Percentiles rank a stretch among this genome's conserved stretches.
Conservation (phyloP, 2,797 vertebrate genomes). For the Kryptopterus vitreolus region DNA sequence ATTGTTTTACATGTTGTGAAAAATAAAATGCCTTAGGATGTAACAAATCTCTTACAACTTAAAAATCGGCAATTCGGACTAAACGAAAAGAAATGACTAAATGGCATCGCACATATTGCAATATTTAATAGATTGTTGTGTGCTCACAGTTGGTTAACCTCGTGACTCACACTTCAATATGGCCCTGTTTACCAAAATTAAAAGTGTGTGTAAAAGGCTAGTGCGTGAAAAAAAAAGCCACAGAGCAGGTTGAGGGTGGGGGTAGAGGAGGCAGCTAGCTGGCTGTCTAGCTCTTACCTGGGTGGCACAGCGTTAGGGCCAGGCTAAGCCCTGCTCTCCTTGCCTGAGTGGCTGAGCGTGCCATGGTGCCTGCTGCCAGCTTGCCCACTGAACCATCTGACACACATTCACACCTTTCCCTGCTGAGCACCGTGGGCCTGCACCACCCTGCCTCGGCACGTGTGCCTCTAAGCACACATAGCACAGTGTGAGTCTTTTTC, state of each 20-base stretch:
- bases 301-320: slow-evolving; percentile 53
- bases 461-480: slow-evolving; percentile 66
- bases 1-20: neutral
- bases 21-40: neutral
- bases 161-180: slow-evolving; percentile 19
- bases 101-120: neutral
- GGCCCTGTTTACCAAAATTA: slow-evolving; percentile 33
- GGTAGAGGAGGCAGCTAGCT: slow-evolving; percentile 48
- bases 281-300: slow-evolving; percentile 52
- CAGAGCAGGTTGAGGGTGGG: slow-evolving; percentile 29
- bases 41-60: neutral
- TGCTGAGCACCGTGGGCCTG: slow-evolving; percentile 59
- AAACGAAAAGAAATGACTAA: too few species aligned
- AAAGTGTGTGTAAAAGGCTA: slow-evolving; percentile 43
- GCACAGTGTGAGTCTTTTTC: slow-evolving; percentile 54
- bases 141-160: neutral
- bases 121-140: neutral
- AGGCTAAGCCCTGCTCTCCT: slow-evolving; percentile 68
- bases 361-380: slow-evolving; percentile 74
- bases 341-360: slow-evolving; percentile 68
- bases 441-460: slow-evolving; percentile 62
- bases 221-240: slow-evolving; percentile 50
- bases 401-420: slow-evolving; percentile 95
- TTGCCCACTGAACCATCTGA: slow-evolving; percentile 88
- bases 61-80: neutral